Evolutionary conservation across 2,888 invertebrate genomes (phyloP), one percentile per base, ranked within the genome.

Genomic region (Agriopis aurantiaria): DNA sequence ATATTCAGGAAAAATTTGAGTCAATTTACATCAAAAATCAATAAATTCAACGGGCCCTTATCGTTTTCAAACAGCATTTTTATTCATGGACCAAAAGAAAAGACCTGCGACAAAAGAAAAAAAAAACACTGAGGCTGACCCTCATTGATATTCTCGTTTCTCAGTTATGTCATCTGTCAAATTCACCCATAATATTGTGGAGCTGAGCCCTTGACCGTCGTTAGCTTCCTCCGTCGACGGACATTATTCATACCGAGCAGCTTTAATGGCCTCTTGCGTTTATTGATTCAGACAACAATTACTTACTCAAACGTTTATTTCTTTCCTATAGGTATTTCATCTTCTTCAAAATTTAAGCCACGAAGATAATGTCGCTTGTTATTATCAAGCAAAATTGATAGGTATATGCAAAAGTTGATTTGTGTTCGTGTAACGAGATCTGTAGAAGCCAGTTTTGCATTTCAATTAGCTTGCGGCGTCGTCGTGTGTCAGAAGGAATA

Each of bases 401-500:
- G 17, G 8, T 1, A 11, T 23, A 9, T 49, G 23, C 23, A 11
- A 51, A 45, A 60, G 10, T 55, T 55, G 55, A 55, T 55, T 55
- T 55, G 40, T 40, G 33, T 45, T 46, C 41, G 23, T 68, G 33
- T 65, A 57, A 53, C 56, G 45, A 68, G 57, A 62, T 67, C 49
- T 65, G 53, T 65, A 59, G 57, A 66, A 76, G 69, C 63, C 52
- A 78, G 72, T 75, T 76, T 62, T 74, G 70, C 71, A 74, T 83
- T 89, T 87, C 85, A 90, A 90, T 90, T 91, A 89, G 85, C 83
- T 85, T 84, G 66, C 12, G 59, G 43, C 45, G 58, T 59, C 86
- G 81, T 80, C 83, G 81, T 80, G 82, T 84, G 86, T 87, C 87
- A 88, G 85, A 88, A 86, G 84, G 86, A 88, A 90, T 89, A 89